phyloP scores from a whole-genome alignment of 2,888 invertebrate genomes.

The Gandaritis pyraliata region DNA sequence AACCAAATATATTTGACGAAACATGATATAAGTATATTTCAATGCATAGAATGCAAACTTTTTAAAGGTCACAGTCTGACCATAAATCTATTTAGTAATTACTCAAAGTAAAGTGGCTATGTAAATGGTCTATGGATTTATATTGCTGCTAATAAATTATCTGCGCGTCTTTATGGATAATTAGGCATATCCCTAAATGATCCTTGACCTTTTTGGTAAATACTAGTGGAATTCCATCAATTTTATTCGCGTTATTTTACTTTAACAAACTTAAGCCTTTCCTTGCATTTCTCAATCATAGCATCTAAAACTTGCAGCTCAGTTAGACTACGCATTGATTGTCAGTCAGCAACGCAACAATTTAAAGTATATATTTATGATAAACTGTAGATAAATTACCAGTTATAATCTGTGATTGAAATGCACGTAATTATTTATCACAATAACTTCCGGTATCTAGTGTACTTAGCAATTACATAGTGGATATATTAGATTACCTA shows the following conservation, averaged over 20 bases:
- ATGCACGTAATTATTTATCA: neutral
- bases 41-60: neutral
- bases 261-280: too few relatives aligned
- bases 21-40: neutral
- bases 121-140: slow-evolving; percentile 1
- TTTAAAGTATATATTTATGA: too few relatives aligned
- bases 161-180: neutral
- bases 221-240: too few relatives aligned
- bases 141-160: neutral
- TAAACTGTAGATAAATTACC: neutral
- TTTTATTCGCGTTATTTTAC: too few relatives aligned
- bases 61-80: slow-evolving; percentile 2
- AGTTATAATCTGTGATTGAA: neutral
- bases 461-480: too few relatives aligned
- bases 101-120: slow-evolving; percentile 2
- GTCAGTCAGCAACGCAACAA: too few relatives aligned
- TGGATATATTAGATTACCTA: too few relatives aligned
- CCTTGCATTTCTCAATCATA: too few relatives aligned
- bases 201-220: neutral
- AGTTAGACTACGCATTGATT: too few relatives aligned
- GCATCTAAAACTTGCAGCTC: too few relatives aligned
- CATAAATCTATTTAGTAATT: neutral
- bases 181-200: neutral
- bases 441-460: too few relatives aligned
- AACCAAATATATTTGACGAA: too few relatives aligned